These are phyloP conservation scores for Polypterus bichir DNA, from an alignment of 2,113 vertebrate genomes.

Conservation along the genomic window DNA sequence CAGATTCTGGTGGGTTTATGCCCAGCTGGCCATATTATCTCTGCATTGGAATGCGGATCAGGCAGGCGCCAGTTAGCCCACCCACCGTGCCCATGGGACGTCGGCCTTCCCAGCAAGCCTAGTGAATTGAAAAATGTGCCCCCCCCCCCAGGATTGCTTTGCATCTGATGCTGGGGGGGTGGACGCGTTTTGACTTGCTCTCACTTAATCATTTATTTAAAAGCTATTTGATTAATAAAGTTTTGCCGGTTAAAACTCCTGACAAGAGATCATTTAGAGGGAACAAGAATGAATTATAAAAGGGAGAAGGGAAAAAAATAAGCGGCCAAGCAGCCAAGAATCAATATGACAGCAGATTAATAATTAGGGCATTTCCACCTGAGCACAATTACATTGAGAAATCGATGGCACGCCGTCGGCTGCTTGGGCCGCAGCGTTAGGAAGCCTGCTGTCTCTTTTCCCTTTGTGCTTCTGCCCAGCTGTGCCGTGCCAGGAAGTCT, in stretches of 20 bases:
- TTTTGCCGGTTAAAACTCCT: background rate
- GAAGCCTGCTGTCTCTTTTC: background rate
- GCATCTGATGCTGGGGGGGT: too few species aligned
- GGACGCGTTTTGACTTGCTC: background rate
- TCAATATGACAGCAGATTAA: constrained; percentile 16
- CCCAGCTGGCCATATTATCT: too few species aligned
- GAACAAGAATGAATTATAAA: constrained; percentile 10
- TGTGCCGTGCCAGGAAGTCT: too few species aligned
- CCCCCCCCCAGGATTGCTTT: too few species aligned
- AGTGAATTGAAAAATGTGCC: too few species aligned
- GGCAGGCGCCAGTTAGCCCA: too few species aligned
- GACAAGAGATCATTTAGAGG: constrained; percentile 3
- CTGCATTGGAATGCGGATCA: too few species aligned
- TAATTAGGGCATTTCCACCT: background rate
- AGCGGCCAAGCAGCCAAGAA: constrained; percentile 7
- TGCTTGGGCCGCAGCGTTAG: background rate
- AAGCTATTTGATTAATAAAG: constrained; percentile 1
- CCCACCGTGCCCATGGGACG: too few species aligned
- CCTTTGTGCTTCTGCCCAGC: background rate
- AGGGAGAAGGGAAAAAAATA: background rate
- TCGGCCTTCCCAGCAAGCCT: too few species aligned
- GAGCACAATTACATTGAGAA: background rate
- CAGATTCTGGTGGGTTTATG: too few species aligned
- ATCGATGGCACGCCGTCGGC: constrained; percentile 7
- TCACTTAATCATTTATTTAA: background rate